Evolutionary conservation across 2,888 invertebrate species (phyloP).

Genomic region (Aleiodes leptofemur): DNA sequence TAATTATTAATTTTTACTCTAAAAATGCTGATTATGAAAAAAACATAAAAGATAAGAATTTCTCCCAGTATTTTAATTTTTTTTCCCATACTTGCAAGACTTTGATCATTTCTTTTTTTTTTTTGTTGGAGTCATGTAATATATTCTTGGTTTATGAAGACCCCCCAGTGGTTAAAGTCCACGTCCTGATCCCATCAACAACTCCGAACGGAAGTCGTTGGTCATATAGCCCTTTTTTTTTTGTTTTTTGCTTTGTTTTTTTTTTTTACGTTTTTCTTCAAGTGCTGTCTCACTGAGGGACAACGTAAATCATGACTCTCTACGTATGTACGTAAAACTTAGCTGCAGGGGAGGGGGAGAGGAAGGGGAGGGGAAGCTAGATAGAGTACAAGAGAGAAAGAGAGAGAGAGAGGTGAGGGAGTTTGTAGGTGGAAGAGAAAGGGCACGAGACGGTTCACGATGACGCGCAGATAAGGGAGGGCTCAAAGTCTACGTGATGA

Average conservation of each 20-base stretch:
- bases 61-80: background rate
- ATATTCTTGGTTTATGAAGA: slow-evolving; percentile 30
- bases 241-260: background rate
- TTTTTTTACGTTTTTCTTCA: slow-evolving; percentile 34
- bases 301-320: slow-evolving; percentile 69
- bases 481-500: slow-evolving; percentile 74
- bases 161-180: slow-evolving; percentile 34
- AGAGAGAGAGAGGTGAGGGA: slow-evolving; percentile 43
- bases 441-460: slow-evolving; percentile 63
- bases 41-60: background rate
- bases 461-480: slow-evolving; percentile 75
- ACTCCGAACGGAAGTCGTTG: slow-evolving; percentile 30
- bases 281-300: slow-evolving; percentile 62
- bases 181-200: slow-evolving; percentile 30
- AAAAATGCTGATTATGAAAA: too few species aligned
- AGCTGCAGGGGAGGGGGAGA: slow-evolving; percentile 39
- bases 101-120: background rate
- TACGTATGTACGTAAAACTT: slow-evolving; percentile 56
- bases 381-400: slow-evolving; percentile 46
- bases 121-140: background rate
- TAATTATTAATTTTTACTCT: too few species aligned
- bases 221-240: slow-evolving; percentile 35
- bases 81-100: background rate
- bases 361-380: slow-evolving; percentile 48
- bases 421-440: slow-evolving; percentile 42